A percentile compares a stretch with the other conserved stretches of the same genome.
Conservation (phyloP, 1,140 invertebrate genomes). For the Drosophila albomicans region DNA sequence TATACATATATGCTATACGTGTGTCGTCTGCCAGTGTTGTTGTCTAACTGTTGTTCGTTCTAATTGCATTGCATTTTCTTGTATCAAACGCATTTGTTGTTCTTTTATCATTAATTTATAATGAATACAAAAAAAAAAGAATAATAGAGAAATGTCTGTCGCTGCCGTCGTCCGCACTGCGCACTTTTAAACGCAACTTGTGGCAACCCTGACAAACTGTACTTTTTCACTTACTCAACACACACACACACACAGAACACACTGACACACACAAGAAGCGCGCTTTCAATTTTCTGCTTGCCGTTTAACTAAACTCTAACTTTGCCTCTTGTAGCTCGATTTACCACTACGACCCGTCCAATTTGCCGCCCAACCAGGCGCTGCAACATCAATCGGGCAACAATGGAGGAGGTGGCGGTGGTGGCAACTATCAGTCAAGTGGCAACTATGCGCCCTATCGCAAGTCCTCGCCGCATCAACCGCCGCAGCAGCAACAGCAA, state of each 20-base stretch:
- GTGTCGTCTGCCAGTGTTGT: conserved; percentile 72
- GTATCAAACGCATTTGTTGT: conserved; percentile 69
- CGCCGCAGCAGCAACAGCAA: conserved; percentile 35
- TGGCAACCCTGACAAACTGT: conserved; percentile 66
- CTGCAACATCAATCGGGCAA: conserved; percentile 69
- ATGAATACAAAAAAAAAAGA: conserved; percentile 34
- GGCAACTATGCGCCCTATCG: conserved; percentile 69
- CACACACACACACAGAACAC: conserved; percentile 13
- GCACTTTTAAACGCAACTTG: conserved; percentile 39
- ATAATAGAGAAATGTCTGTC: conserved; percentile 61
- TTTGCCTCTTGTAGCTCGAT: conserved; percentile 85
- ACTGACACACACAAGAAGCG: neutral
- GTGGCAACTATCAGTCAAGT: conserved; percentile 59
- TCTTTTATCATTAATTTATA: conserved; percentile 59
- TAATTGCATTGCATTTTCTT: conserved; percentile 62
- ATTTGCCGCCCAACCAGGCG: conserved; percentile 86
- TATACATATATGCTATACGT: conserved; percentile 13
- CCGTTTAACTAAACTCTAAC: neutral
- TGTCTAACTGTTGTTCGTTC: conserved; percentile 73
- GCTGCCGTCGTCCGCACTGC: conserved; percentile 67
- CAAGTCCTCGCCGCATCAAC: conserved; percentile 66
- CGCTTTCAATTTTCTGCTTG: conserved; percentile 31
- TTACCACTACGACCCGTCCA: conserved; percentile 91
- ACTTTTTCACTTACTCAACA: conserved; percentile 34
- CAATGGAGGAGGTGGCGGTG: conserved; percentile 46